Percentiles rank a stretch among this genome's conserved stretches.
These are phyloP conservation scores for Garrulus glandarius DNA, from an alignment of 2,797 vertebrate species.

Conservation along the genomic window DNA sequence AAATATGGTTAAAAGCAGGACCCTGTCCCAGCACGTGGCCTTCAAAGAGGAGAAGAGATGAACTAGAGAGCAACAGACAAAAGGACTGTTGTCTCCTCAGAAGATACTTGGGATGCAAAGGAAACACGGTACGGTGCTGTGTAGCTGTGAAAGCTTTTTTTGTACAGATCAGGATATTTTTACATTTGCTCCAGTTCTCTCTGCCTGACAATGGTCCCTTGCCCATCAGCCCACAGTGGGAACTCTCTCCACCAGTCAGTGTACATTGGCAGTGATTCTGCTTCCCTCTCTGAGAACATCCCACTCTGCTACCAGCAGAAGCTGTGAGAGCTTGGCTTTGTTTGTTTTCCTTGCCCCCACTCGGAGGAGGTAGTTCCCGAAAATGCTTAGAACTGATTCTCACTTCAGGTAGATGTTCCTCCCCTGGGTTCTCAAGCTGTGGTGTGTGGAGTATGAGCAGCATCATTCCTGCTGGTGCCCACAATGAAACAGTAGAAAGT, in stretches of 20 bases:
- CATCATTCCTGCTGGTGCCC: constrained; percentile 7
- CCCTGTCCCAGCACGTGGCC: accelerated
- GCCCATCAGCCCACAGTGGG: not conserved
- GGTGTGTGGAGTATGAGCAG: constrained; percentile 7
- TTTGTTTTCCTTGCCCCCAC: constrained; percentile 22
- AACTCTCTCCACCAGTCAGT: constrained; percentile 20
- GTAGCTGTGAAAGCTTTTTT: not conserved
- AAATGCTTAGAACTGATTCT: not conserved
- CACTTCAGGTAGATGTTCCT: constrained; percentile 41
- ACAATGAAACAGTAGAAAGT: not conserved
- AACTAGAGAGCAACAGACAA: not conserved
- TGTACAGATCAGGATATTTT: not conserved
- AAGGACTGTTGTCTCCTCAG: not conserved
- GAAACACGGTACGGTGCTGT: not conserved
- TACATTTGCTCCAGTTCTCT: constrained; percentile 28
- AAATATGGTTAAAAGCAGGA: not conserved
- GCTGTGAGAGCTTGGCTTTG: not conserved
- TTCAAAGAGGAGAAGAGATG: not conserved
- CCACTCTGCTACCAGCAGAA: constrained; percentile 24
- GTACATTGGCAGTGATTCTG: constrained; percentile 41
- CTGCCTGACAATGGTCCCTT: constrained; percentile 13
- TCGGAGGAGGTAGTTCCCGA: constrained; percentile 21
- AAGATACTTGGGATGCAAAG: not conserved
- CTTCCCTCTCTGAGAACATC: constrained; percentile 31
- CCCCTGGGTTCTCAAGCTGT: not conserved